Base-by-base conservation (phyloP, 1,140 invertebrate species). In the Patella vulgata region DNA sequence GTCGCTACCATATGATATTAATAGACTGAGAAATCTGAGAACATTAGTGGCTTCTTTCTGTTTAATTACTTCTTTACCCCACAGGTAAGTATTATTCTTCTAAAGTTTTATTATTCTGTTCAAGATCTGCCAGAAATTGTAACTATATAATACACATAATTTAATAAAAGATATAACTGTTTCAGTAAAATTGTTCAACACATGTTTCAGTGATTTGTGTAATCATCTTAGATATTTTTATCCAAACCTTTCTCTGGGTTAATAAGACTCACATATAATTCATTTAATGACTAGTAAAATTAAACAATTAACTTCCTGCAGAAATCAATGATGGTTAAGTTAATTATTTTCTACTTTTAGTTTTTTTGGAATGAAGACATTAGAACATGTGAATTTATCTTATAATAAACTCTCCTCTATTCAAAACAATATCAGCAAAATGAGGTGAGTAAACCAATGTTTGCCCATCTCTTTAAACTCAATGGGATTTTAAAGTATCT, bases 341-440 rank as follows among this genome's bases (percentile, higher is more conserved):
- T n/a, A n/a, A n/a, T n/a, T n/a, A n/a, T n/a, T n/a, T n/a, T n/a
- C n/a, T n/a, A n/a, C n/a, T 71, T 75, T 51, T 68, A 82, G 82
- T 17, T 63, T 83, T 19, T 82, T 81, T 64, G 63, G 65, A 6
- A 53, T 83, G 53, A 58, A 66, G 11, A 59, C 69, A 27, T 55
- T 83, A 14, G 58, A 74, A 42, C 75, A 79, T 58, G 53, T 83
- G 23, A 76, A 80, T 51, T 54, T 83, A 4, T 75, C 79, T 11
- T 83, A 82, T 70, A 83, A 83, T 68, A 79, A 70, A 50, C 66
- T 83, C 19, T 73, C 72, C 19, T 78, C 75, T 52, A 64, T 83
- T 12, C 80, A 78, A 39, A 76, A 74, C 63, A 78, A 81, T 53
- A 79, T 83, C 36, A 65, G 59, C 25, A 59, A 70, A 14, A 56